Percentiles rank a stretch among this genome's conserved stretches.
These are phyloP conservation scores for Melanerpes formicivorus DNA, from an alignment of 2,113 vertebrate species.

Conservation along the genomic window DNA sequence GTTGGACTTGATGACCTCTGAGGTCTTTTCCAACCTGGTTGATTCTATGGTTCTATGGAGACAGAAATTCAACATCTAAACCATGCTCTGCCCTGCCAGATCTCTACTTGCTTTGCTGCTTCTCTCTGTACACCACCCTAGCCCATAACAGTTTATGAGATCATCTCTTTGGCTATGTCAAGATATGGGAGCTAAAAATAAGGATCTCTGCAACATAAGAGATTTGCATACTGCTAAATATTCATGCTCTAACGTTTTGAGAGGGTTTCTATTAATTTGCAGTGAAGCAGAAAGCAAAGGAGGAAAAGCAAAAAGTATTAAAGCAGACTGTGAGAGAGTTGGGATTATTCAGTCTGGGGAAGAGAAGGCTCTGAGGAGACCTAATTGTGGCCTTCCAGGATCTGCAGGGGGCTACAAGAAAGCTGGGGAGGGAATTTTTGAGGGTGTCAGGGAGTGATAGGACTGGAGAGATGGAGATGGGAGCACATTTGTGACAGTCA, in stretches of 20 bases:
- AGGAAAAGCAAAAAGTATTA: not conserved
- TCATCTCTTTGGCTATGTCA: not conserved
- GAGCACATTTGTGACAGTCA: not conserved
- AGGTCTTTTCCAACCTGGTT: too few species aligned
- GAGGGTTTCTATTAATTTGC: not conserved
- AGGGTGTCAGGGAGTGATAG: too few species aligned
- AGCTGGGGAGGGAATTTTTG: too few species aligned
- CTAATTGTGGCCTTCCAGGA: too few species aligned
- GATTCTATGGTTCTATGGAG: too few species aligned
- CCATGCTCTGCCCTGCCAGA: not conserved
- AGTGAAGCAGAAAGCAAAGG: not conserved
- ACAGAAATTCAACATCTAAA: too few species aligned
- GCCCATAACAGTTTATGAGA: not conserved
- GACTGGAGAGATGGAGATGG: not conserved
- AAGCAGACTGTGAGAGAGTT: not conserved
- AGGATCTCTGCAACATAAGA: not conserved
- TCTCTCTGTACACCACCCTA: not conserved
- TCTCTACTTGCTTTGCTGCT: not conserved
- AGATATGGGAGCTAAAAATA: not conserved
- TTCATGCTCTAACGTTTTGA: not conserved
- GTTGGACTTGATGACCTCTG: too few species aligned
- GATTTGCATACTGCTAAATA: not conserved
- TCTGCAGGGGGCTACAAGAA: too few species aligned
- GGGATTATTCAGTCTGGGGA: too few species aligned
- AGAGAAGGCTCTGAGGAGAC: too few species aligned